Percentiles rank a stretch among this genome's conserved stretches.
Evolutionary conservation across 2,113 vertebrate species (phyloP).

Genomic region (Collichthys lucidus): DNA sequence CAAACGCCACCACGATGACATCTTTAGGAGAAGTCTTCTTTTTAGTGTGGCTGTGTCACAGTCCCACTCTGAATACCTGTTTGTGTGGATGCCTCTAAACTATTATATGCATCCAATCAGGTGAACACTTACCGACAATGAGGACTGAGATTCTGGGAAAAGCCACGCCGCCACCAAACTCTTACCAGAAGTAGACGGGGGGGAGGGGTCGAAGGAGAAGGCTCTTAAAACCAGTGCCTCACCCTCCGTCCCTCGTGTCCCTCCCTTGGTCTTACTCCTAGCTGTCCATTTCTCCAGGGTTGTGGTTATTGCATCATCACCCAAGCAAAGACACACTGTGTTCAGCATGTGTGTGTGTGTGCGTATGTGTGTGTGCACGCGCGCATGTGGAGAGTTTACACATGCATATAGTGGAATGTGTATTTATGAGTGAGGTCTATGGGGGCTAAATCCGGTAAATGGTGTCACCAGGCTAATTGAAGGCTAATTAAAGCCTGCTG

Average conservation of each 20-base stretch:
- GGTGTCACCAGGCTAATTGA: conserved; percentile 83
- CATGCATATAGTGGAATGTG: conserved; percentile 27
- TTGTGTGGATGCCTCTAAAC: conserved; percentile 8
- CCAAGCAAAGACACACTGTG: conserved; percentile 39
- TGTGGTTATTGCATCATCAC: conserved; percentile 77
- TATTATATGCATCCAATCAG: conserved; percentile 26
- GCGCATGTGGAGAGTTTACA: conserved; percentile 54
- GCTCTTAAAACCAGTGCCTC: conserved; percentile 61
- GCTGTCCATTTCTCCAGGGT: conserved; percentile 49
- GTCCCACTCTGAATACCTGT: not conserved
- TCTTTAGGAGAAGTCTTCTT: not conserved
- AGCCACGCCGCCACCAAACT: conserved; percentile 62
- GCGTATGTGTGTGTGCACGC: conserved; percentile 40
- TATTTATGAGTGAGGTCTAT: conserved; percentile 68
- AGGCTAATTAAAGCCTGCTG: conserved; percentile 82
- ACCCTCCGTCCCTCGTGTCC: conserved; percentile 45
- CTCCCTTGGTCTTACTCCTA: conserved; percentile 39
- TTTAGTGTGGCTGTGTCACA: not conserved
- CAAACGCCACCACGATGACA: conserved; percentile 9
- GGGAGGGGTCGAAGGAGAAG: conserved; percentile 43
- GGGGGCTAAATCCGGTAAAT: conserved; percentile 79
- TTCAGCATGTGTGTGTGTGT: conserved; percentile 18
- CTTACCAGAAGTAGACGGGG: conserved; percentile 77
- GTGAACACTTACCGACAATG: conserved; percentile 54
- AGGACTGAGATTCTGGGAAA: conserved; percentile 75